Evolutionary conservation across 2,888 invertebrate genomes (phyloP), one percentile per base, ranked within the genome.

Genomic region (Syrista parreyssii): DNA sequence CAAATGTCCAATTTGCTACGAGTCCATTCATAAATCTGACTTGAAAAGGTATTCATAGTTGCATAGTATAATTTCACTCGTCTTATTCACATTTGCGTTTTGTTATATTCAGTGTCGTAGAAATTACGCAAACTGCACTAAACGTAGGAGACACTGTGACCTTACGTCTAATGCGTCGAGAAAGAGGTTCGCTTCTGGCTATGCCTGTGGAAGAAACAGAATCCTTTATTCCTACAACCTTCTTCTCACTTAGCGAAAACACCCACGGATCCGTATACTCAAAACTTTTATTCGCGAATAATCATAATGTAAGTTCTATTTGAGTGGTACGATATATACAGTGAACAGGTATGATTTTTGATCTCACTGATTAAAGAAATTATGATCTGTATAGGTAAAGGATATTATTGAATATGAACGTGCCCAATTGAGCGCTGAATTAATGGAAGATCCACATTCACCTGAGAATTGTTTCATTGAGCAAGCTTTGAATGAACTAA

Each of bases 1-100:
- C 55, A 96, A 96, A 88, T 99, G 99, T 91, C 99, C 99, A 0
- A 98, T 99, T 82, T 99, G 99, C 91, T 96, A 95, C 85, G 97
- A 97, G 86, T 94, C 95, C 1, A 93, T 99, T 75, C 94, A 96
- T 81, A 95, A 95, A 79, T 92, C 94, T 68, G 97, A 98, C 88
- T 94, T 99, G 84, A 98, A 97, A 93, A 95, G 97, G 95, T 96
- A 91, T 76, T 36, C 69, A 35, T 36, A 6, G n/a, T 31, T 30
- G 30, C 31, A 76, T 33, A 68, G 89, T 81, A 86, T 86, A 55
- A 89, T 91, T 80, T 85, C 91, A 12, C 90, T 91, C 73, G 31
- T 75, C 32, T 76, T 75, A 35, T 68, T 12, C 12, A 74, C 12
- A 1, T 3, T 73, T 12, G 11, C 35, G 4, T 74, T 33, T 71